phyloP scores from a whole-genome alignment of 2,797 vertebrate genomes.

The Hydrocynus forskahlii region DNA sequence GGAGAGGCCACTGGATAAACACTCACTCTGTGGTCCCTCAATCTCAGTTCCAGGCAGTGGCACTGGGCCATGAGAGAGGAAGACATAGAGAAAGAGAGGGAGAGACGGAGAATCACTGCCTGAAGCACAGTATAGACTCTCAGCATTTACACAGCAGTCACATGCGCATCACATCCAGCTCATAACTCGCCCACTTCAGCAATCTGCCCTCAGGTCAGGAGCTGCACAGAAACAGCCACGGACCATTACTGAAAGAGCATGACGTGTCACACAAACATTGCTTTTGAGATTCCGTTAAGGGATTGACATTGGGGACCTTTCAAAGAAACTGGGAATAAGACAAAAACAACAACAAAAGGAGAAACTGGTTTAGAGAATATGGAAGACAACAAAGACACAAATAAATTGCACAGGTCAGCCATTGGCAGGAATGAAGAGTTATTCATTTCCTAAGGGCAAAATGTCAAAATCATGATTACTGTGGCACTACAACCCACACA shows the following conservation, averaged over 20 bases:
- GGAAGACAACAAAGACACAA: not conserved
- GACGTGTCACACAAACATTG: not conserved
- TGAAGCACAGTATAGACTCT: conserved; percentile 7
- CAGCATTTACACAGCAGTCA: conserved; percentile 25
- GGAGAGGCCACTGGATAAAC: conserved; percentile 45
- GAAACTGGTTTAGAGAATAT: not conserved
- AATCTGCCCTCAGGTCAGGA: conserved; percentile 4
- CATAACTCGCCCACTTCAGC: not conserved
- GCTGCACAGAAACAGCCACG: not conserved
- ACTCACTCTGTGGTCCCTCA: conserved; percentile 32
- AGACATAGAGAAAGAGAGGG: not conserved
- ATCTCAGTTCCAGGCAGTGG: conserved; percentile 58
- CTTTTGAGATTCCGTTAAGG: not conserved
- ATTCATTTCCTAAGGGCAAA: not conserved
- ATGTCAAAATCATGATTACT: conserved; percentile 2
- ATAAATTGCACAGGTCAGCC: not conserved
- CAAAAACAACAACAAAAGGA: not conserved
- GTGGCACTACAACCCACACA: not conserved
- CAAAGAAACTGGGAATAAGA: not conserved
- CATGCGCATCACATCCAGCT: conserved; percentile 9
- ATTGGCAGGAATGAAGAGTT: not conserved
- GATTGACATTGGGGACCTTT: not conserved
- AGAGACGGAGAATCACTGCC: not conserved
- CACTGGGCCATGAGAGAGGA: conserved; percentile 57
- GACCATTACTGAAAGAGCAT: not conserved